Percentiles rank a stretch among this genome's conserved stretches.
phyloP scores from a whole-genome alignment of 1,140 invertebrate species.

The Temnothorax curvispinosus region DNA sequence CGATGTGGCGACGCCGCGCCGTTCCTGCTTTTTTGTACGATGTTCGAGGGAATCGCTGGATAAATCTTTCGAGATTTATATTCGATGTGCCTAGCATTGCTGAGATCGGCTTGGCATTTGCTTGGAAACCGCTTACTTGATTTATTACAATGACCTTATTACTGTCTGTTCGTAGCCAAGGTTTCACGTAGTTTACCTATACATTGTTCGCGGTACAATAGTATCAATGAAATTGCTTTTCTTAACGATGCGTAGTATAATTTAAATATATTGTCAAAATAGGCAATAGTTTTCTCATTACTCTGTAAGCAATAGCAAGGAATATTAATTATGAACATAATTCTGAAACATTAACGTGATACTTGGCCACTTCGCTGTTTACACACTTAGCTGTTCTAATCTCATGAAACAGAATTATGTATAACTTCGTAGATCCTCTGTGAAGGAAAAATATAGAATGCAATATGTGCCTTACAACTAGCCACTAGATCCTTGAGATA shows the following conservation, averaged over 20 bases:
- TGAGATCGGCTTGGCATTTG: constrained; percentile 59
- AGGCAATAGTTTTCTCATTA: not conserved
- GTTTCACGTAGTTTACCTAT: not conserved
- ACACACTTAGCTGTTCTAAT: not conserved
- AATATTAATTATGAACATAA: not conserved
- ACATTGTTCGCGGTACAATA: not conserved
- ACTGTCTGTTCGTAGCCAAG: constrained; percentile 1
- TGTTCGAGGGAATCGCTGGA: not conserved
- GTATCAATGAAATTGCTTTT: not conserved
- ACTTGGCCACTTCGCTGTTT: not conserved
- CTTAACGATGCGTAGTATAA: not conserved
- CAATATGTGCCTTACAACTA: not conserved
- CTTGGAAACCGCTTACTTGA: constrained; percentile 39
- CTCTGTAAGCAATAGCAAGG: not conserved
- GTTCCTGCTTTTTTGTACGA: constrained; percentile 23
- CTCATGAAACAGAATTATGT: not conserved
- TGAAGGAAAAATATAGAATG: not conserved
- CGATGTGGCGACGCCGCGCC: constrained; percentile 12
- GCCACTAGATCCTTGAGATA: not conserved
- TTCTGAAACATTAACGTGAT: not conserved
- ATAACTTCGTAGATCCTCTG: not conserved
- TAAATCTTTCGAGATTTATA: constrained; percentile 65
- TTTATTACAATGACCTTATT: constrained; percentile 62
- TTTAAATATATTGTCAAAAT: not conserved
- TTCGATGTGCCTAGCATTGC: constrained; percentile 38